Evolutionary conservation across 2,113 vertebrate genomes (phyloP).

Genomic region (Pomatostomus ruficeps): DNA sequence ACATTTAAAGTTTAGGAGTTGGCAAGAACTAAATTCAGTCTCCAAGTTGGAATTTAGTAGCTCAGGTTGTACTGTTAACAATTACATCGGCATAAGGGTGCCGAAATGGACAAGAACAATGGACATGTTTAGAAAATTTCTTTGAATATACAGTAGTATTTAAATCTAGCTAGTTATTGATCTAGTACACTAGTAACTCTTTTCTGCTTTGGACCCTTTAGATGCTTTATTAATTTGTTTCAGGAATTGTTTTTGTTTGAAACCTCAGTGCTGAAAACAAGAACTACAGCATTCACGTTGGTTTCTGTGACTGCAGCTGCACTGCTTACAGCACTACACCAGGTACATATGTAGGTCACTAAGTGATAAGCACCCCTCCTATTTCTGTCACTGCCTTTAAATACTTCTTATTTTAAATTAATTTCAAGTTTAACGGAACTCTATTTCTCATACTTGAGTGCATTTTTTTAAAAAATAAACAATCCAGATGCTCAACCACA

Average conservation of each 20-base stretch:
- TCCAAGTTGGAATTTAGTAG: neutral
- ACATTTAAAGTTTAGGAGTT: neutral
- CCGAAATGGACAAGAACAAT: neutral
- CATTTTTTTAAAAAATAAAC: neutral
- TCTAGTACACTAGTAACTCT: neutral
- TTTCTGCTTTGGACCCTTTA: neutral
- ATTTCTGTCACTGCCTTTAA: neutral
- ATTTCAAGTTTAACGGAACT: neutral
- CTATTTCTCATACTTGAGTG: neutral
- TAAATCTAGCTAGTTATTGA: neutral
- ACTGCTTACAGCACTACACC: neutral
- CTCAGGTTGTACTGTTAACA: neutral
- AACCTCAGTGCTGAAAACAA: neutral
- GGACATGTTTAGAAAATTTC: neutral
- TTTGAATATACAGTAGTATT: neutral
- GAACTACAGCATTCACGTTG: neutral
- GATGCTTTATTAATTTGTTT: neutral
- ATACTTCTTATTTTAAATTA: neutral
- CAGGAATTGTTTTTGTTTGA: neutral
- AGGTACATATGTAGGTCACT: neutral
- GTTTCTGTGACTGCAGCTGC: neutral
- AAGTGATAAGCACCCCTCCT: neutral
- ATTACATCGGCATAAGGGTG: neutral
- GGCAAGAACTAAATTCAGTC: neutral
- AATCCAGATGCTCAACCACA: neutral